These are phyloP conservation scores for Caenorhabditis sp. DNA, from an alignment of 2,888 invertebrate species.

Conservation along the genomic window DNA sequence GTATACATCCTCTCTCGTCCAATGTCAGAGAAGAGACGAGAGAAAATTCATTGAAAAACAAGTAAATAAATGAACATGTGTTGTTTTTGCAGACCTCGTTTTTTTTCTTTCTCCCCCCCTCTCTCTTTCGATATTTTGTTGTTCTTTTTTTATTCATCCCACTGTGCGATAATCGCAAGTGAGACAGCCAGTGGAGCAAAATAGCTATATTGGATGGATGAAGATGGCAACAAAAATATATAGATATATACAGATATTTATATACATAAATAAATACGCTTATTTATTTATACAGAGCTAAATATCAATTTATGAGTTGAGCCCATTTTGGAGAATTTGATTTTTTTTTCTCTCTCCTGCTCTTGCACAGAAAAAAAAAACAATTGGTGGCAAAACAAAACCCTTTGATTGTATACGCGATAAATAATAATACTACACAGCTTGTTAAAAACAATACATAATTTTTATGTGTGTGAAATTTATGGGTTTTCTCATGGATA, in stretches of 20 bases:
- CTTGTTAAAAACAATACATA: slow-evolving; percentile 3
- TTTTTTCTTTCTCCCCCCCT: not conserved
- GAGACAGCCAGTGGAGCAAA: not conserved
- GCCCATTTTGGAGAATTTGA: not conserved
- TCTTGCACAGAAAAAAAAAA: not conserved
- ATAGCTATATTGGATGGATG: slow-evolving; percentile 1
- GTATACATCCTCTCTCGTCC: not conserved
- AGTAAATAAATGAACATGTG: slow-evolving; percentile 1
- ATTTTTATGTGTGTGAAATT: slow-evolving; percentile 1
- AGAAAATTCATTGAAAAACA: not conserved
- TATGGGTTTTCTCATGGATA: not conserved
- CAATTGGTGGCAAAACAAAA: too few relatives aligned
- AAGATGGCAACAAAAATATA: not conserved
- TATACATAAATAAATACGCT: not conserved
- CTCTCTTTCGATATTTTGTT: not conserved
- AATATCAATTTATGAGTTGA: not conserved
- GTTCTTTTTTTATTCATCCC: not conserved
- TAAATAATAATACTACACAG: not conserved
- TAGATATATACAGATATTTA: not conserved
- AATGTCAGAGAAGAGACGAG: not conserved
- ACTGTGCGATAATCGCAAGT: not conserved
- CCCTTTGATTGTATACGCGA: not conserved
- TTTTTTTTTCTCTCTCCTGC: not conserved
- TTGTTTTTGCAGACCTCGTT: not conserved
- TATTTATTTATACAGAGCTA: not conserved